Evolutionary conservation across 2,888 invertebrate species (phyloP).

Genomic region (Harpalus rubripes): DNA sequence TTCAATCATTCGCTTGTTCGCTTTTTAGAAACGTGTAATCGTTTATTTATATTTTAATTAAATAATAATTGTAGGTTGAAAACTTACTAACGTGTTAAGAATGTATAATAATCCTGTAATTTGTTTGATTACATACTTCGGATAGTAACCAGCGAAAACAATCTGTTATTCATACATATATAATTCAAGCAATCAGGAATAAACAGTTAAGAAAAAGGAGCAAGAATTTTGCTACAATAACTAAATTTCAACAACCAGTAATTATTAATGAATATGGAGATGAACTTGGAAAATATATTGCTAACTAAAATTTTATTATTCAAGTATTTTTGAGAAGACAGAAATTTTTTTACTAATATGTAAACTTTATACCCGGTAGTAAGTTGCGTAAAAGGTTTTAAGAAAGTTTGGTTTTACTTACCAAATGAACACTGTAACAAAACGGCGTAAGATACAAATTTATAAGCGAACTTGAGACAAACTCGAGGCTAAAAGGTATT

Average conservation of each 20-base stretch:
- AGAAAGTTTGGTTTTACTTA: no score
- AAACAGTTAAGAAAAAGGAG: not conserved
- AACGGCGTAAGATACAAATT: no score
- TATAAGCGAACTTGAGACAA: no score
- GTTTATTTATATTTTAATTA: slow-evolving; percentile 55
- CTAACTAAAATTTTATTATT: not conserved
- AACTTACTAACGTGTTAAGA: slow-evolving; percentile 53
- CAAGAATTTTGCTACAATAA: not conserved
- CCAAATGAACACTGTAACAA: no score
- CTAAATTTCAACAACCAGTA: not conserved
- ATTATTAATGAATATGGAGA: slow-evolving; percentile 9
- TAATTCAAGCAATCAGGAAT: slow-evolving; percentile 20
- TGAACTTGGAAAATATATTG: not conserved
- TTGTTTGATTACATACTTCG: slow-evolving; percentile 34
- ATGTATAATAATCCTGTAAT: slow-evolving; percentile 49
- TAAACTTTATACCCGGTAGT: no score
- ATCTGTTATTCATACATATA: slow-evolving; percentile 29
- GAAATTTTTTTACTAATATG: no score
- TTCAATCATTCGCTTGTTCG: slow-evolving; percentile 38
- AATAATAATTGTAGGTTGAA: slow-evolving; percentile 50
- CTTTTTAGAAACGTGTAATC: slow-evolving; percentile 30
- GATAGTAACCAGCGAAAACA: slow-evolving; percentile 11
- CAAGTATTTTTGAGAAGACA: not conserved
- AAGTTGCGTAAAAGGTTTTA: no score
- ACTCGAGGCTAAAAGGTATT: no score